Evolutionary conservation across 2,797 vertebrate species (phyloP).

Genomic region (Discoglossus pictus): DNA sequence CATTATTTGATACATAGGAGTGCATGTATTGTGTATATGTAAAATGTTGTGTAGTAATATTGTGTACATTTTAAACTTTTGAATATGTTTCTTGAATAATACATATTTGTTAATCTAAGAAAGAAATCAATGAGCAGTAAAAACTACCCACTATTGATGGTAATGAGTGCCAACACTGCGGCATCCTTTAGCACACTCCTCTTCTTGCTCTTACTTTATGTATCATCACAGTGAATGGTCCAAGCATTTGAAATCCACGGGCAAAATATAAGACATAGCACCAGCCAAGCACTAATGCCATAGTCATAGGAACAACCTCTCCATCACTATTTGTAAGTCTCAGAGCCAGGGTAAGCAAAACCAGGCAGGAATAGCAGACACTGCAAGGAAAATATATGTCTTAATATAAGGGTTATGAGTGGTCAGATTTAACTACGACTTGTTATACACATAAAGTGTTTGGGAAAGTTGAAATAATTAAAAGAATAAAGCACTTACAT

Average conservation of each 20-base stretch:
- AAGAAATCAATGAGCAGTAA: too few species aligned
- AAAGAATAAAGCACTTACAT: slow-evolving; percentile 75
- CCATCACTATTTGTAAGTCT: slow-evolving; percentile 75
- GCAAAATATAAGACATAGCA: slow-evolving; percentile 93
- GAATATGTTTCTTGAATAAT: too few species aligned
- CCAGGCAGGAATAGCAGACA: slow-evolving; percentile 83
- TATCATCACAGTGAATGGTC: slow-evolving; percentile 95
- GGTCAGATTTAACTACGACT: too few species aligned
- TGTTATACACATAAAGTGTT: too few species aligned
- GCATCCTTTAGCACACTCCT: too few species aligned
- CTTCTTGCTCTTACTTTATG: slow-evolving; percentile 82
- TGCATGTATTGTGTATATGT: too few species aligned
- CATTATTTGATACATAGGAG: background rate
- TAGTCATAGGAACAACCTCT: slow-evolving; percentile 83
- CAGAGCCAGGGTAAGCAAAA: slow-evolving; percentile 85
- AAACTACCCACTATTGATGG: too few species aligned
- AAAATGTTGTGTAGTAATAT: too few species aligned
- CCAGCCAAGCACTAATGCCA: slow-evolving; percentile 90
- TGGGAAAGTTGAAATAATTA: background rate
- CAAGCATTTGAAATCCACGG: slow-evolving; percentile 92
- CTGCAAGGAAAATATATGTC: slow-evolving; percentile 63
- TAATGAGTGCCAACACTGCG: too few species aligned
- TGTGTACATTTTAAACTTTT: too few species aligned
- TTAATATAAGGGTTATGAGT: slow-evolving; percentile 5
- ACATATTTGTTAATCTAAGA: too few species aligned